phyloP scores from a whole-genome alignment of 35 echinoderm and acorn worm species.

The Eucidaris tribuloides region DNA sequence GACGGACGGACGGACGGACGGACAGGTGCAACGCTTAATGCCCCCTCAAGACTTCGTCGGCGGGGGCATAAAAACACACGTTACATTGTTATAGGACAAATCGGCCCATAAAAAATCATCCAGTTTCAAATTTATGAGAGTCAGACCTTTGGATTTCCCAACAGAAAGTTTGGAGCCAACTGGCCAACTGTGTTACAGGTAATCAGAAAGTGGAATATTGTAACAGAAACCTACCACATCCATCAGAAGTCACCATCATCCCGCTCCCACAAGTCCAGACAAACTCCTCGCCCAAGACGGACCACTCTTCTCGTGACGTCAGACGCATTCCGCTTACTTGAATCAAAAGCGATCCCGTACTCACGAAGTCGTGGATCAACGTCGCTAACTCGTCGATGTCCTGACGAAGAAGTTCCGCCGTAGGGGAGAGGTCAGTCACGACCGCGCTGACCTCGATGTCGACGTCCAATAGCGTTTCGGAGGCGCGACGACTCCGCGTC shows the following conservation, averaged over 20 bases:
- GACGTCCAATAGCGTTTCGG: not conserved
- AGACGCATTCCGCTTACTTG: not conserved
- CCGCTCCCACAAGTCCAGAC: not conserved
- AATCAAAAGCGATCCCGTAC: not conserved
- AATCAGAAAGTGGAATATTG: no score
- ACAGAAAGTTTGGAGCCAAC: no score
- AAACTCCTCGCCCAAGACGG: not conserved
- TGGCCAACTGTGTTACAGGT: no score
- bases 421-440: not conserved
- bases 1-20: no score
- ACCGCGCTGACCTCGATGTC: slow-evolving; percentile 15
- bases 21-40: no score
- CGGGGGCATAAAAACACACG: no score
- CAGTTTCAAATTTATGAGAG: no score
- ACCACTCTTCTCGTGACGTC: not conserved
- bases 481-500: not conserved
- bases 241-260: not conserved
- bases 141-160: no score
- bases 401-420: not conserved
- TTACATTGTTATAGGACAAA: no score
- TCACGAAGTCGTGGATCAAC: not conserved
- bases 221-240: slow-evolving; percentile 14
- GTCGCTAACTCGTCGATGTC: not conserved
- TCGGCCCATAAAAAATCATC: no score
- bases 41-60: no score